phyloP scores from a whole-genome alignment of 2,888 invertebrate species.

The Tetragnatha montana region DNA sequence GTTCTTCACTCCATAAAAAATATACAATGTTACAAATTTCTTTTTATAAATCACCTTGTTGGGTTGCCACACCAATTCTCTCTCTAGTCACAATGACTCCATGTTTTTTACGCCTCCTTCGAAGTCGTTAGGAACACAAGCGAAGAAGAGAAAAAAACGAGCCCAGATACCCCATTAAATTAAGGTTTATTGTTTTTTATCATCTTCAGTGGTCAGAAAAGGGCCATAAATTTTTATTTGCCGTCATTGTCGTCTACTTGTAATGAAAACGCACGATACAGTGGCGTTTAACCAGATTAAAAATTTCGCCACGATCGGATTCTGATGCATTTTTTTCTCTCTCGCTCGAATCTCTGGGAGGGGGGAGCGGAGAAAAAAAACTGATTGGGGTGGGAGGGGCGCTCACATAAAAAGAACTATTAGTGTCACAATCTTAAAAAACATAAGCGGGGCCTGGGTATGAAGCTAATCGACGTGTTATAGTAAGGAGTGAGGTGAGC shows the following conservation, averaged over 20 bases:
- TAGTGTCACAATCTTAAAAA: constrained; percentile 65
- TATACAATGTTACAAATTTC: no score
- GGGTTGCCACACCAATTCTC: no score
- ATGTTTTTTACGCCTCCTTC: constrained; percentile 22
- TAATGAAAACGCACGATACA: constrained; percentile 69
- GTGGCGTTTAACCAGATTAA: constrained; percentile 63
- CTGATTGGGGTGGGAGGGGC: constrained; percentile 30
- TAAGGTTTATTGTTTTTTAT: constrained; percentile 69
- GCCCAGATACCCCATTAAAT: constrained; percentile 65
- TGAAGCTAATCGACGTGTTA: constrained; percentile 33
- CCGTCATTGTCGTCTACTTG: constrained; percentile 57
- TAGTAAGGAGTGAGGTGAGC: constrained; percentile 21
- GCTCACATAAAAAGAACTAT: constrained; percentile 58
- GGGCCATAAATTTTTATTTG: constrained; percentile 71
- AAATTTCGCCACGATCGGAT: constrained; percentile 66
- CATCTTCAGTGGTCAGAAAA: constrained; percentile 67
- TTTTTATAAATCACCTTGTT: no score
- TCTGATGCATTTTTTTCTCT: constrained; percentile 47
- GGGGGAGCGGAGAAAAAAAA: background rate
- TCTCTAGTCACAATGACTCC: background rate
- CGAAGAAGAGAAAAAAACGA: constrained; percentile 58
- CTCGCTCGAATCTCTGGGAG: constrained; percentile 22
- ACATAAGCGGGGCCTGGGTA: constrained; percentile 40
- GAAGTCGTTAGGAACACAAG: constrained; percentile 56
- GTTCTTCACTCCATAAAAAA: no score